A percentile compares a stretch with the other conserved stretches of the same genome.
These are phyloP conservation scores for Ephialtes manifestator DNA, from an alignment of 2,888 invertebrate genomes.

Conservation along the genomic window DNA sequence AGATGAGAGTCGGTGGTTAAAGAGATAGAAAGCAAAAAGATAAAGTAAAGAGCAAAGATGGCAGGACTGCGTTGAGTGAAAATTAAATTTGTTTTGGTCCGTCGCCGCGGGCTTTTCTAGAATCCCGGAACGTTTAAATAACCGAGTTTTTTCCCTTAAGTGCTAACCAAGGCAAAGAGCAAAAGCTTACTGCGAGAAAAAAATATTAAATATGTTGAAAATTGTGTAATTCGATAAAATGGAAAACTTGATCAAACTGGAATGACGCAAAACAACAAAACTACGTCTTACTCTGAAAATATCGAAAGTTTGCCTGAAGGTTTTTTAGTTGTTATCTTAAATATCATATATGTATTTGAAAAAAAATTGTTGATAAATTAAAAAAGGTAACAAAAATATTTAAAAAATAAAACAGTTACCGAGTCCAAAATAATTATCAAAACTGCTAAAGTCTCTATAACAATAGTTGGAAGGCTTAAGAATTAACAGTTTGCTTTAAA, in stretches of 20 bases:
- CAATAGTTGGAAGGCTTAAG: too few relatives aligned
- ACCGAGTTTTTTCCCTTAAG: not conserved
- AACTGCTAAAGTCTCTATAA: too few relatives aligned
- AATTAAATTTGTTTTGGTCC: conserved; percentile 44
- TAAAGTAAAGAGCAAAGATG: conserved; percentile 9
- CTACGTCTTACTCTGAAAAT: not conserved
- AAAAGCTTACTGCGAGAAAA: not conserved
- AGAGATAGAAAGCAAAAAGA: not conserved
- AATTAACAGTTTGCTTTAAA: too few relatives aligned
- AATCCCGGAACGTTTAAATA: conserved; percentile 47
- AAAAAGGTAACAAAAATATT: too few relatives aligned
- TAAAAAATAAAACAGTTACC: too few relatives aligned
- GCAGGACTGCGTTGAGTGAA: not conserved
- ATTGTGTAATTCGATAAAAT: conserved; percentile 28
- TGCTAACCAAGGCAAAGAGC: not conserved
- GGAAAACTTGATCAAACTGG: conserved; percentile 20
- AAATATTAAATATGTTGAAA: not conserved
- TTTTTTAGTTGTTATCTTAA: not conserved
- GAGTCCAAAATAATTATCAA: too few relatives aligned
- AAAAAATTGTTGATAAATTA: too few relatives aligned
- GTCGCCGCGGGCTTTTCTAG: conserved; percentile 13
- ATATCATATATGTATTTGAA: too few relatives aligned
- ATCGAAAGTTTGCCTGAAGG: not conserved
- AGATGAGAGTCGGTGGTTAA: not conserved
- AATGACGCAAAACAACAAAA: not conserved